Evolutionary conservation across 1,140 invertebrate genomes (phyloP).

Genomic region (Maniola jurtina): DNA sequence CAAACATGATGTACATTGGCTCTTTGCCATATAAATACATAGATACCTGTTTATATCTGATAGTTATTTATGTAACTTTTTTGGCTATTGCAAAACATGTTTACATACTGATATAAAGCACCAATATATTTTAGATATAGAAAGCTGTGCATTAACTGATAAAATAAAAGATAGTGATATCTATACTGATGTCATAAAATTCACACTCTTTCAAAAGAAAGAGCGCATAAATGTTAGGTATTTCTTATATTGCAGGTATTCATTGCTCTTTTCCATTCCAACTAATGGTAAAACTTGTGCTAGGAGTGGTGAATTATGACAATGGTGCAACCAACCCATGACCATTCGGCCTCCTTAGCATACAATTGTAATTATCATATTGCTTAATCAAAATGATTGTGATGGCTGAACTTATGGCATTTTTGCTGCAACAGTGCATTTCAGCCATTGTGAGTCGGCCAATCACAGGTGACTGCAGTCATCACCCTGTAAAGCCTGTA

Average conservation of each 20-base stretch:
- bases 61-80: background rate
- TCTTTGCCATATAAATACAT: slow-evolving; percentile 1
- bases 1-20: background rate
- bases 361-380: too few relatives aligned
- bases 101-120: background rate
- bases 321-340: too few relatives aligned
- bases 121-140: background rate
- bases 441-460: too few relatives aligned
- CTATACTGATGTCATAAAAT: background rate
- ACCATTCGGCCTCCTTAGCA: too few relatives aligned
- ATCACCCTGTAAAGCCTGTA: too few relatives aligned
- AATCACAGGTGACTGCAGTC: too few relatives aligned
- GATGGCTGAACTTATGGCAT: too few relatives aligned
- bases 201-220: background rate
- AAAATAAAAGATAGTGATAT: background rate
- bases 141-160: slow-evolving; percentile 9
- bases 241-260: background rate
- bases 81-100: slow-evolving; percentile 1
- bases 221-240: background rate
- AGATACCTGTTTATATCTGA: background rate
- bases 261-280: too few relatives aligned
- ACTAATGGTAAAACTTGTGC: too few relatives aligned
- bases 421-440: too few relatives aligned
- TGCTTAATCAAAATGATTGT: too few relatives aligned
- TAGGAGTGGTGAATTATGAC: too few relatives aligned